Percentiles rank a stretch among this genome's conserved stretches.
Conservation (phyloP, 2,888 invertebrate genomes). For the Drosophila glabriapex region DNA sequence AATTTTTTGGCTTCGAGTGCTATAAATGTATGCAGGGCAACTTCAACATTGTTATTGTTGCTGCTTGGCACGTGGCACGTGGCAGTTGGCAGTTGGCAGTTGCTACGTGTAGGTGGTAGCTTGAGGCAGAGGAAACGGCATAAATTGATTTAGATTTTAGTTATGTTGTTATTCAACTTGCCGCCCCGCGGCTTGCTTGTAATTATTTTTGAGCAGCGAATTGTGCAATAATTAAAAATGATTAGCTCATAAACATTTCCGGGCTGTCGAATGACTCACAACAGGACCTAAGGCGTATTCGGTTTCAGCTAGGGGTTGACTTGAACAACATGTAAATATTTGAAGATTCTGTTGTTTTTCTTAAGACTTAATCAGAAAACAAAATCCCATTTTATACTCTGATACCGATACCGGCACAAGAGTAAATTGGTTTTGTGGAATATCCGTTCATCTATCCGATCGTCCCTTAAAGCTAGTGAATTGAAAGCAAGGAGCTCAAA, state of each 20-base stretch:
- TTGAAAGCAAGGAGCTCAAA: neutral
- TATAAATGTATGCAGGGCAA: constrained; percentile 52
- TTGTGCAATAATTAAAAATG: constrained; percentile 70
- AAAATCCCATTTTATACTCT: neutral
- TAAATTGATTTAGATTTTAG: constrained; percentile 77
- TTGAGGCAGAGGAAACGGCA: constrained; percentile 35
- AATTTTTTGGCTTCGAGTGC: constrained; percentile 69
- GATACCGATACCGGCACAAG: neutral
- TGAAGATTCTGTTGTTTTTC: neutral
- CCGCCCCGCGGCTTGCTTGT: constrained; percentile 35
- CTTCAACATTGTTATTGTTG: constrained; percentile 57
- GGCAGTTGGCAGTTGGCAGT: constrained; percentile 16
- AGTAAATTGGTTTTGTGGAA: neutral
- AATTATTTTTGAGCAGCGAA: constrained; percentile 68
- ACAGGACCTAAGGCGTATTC: constrained; percentile 7
- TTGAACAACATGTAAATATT: neutral
- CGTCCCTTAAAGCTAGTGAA: neutral
- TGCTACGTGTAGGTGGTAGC: constrained; percentile 53
- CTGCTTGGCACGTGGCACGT: constrained; percentile 68
- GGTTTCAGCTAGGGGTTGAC: neutral
- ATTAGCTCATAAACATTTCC: constrained; percentile 73
- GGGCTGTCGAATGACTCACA: constrained; percentile 38
- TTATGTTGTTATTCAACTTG: constrained; percentile 59
- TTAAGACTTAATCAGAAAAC: neutral
- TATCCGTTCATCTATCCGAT: no score